Base-by-base conservation (phyloP, 2,888 invertebrate genomes). In the Eustalomyia histrio region DNA sequence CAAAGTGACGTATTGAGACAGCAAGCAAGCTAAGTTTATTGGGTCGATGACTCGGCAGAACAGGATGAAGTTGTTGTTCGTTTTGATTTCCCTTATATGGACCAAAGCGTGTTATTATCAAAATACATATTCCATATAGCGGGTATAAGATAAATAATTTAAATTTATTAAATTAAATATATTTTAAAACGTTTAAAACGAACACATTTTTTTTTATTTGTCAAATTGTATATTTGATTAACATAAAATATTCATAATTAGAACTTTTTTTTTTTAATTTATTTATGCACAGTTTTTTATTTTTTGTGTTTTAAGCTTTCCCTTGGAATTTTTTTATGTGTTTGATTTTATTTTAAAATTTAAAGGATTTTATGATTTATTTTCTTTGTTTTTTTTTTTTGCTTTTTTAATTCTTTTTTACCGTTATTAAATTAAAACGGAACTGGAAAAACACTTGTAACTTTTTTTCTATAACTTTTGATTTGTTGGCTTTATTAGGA, bases 11-110 rank as follows among this genome's bases (percentile, higher is more conserved):
- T 57, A n/a, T 72, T 55, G 17, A 14, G n/a, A 72, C 47, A 63
- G 67, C 24, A 47, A 61, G 24, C 35, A 47, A 67, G 55, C n/a
- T 17, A 61, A 73, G 73, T 73, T 79, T 72, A 61, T 61, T 79
- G 72, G 72, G 72, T 52, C 3, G 43, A 47, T 39, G 39, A 39
- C 39, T 9, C 12, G n/a, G 3, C n/a, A 4, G 29, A n/a, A 14
- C 43, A 39, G 43, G 2, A 12, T 12, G 5, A 47, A 47, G 43
- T 47, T 47, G 14, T 7, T 29, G 43, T 6, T 47, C n/a, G 43
- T 47, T 47, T 47, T 47, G 43, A 47, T n/a, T 14, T 47, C n/a
- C 16, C n/a, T 47, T 2, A n/a, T 6, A 47, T n/a, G 12, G 3
- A 47, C 43, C 43, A n/a, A 47, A 47, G 43, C 43, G 43, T 47